Evolutionary conservation across 2,113 vertebrate species (phyloP), one percentile per base, ranked within the genome.

Genomic region (Micronycteris hirsuta): DNA sequence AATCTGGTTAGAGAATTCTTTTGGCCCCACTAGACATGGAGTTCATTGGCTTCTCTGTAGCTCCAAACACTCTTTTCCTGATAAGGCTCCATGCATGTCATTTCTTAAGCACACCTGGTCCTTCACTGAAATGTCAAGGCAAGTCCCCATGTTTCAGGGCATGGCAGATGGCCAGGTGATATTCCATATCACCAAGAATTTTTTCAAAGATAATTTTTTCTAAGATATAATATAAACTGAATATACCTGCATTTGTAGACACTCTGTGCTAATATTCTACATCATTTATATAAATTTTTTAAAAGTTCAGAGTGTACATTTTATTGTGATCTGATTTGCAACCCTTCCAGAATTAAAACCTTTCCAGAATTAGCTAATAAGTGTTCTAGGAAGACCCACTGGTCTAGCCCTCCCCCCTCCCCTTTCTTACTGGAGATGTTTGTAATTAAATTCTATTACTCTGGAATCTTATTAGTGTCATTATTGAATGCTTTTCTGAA

Each of bases 401-500:
- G 4, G 95, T 96, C 92, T 91, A 95, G 58, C 26, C 24, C 2
- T 20, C 58, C 58, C 58, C 58, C 4, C 26, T 12, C 16, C 56
- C 26, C 12, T 94, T 98, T 97, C 97, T 98, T 95, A 92, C 93
- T 94, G 82, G 89, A 93, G 86, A 97, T 91, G 96, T 97, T 97
- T 97, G 93, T 97, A 98, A 98, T 98, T 98, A 98, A 97, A 97
- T 97, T 98, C 97, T 98, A 97, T 98, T 98, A 98, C 96, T 91
- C 96, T 94, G 96, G 97, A 97, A 97, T 98, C 96, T 98, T 98
- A 98, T 98, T 98, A 98, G 98, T 96, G 94, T 96, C 97, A 97
- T 98, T 98, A 98, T 98, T 98, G 98, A 98, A 97, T 96, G 97
- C 96, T 97, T 90, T 98, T 98, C 96, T 97, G 97, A 97, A 98